Percentiles rank a stretch among this genome's conserved stretches.
Conservation (phyloP, 2,888 invertebrate genomes). For the Chrysopilus asiliformis region DNA sequence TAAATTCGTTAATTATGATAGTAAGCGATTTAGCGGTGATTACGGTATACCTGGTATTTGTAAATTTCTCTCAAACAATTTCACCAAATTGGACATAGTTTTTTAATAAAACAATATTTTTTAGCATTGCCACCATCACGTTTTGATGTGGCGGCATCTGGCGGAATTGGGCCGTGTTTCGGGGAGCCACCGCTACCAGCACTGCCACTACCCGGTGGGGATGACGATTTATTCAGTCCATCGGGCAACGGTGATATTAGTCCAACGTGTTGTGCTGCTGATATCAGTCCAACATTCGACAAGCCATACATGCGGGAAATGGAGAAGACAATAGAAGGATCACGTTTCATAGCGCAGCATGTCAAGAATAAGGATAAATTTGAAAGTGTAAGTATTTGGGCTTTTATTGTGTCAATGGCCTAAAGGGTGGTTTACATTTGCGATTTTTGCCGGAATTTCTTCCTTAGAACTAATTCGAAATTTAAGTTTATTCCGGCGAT, state of each 20-base stretch:
- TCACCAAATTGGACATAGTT: not conserved
- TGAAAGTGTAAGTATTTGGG: constrained; percentile 71
- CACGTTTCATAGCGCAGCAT: constrained; percentile 89
- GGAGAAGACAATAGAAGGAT: constrained; percentile 85
- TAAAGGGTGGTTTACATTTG: no score
- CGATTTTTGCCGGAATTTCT: no score
- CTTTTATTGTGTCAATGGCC: not conserved
- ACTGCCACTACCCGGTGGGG: constrained; percentile 58
- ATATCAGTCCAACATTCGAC: constrained; percentile 67
- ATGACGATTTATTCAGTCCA: constrained; percentile 72
- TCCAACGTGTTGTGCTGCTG: constrained; percentile 41
- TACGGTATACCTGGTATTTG: constrained; percentile 51
- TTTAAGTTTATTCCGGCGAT: no score
- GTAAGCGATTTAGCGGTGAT: constrained; percentile 51
- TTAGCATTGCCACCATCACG: constrained; percentile 39
- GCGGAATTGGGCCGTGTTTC: constrained; percentile 47
- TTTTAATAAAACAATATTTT: constrained; percentile 5
- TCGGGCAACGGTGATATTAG: constrained; percentile 43
- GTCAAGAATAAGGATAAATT: constrained; percentile 90
- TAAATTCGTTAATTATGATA: constrained; percentile 47
- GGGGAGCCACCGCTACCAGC: constrained; percentile 55
- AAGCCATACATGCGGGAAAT: constrained; percentile 70
- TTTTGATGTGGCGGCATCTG: constrained; percentile 53
- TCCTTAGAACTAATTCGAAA: no score
- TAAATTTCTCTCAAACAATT: no score